A percentile compares a stretch with the other conserved stretches of the same genome.
Conservation (phyloP, 2,113 vertebrate species). For the Planiliza haematocheilus region DNA sequence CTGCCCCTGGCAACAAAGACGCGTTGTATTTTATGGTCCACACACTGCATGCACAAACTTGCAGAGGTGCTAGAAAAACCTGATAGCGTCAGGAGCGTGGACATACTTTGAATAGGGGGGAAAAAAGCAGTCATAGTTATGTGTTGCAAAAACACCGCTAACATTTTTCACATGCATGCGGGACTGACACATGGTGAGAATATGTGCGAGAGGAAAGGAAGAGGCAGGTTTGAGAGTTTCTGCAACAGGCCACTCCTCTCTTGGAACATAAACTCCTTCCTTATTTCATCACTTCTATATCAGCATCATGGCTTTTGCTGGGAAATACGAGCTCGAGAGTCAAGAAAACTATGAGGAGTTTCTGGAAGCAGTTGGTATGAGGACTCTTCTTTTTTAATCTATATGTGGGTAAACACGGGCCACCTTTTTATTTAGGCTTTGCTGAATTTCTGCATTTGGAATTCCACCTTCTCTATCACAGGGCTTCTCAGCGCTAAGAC, state of each 20-base stretch:
- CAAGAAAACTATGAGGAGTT: conserved; percentile 89
- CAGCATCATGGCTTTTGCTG: conserved; percentile 84
- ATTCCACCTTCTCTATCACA: conserved; percentile 43
- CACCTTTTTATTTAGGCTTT: conserved; percentile 3
- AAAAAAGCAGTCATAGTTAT: background rate
- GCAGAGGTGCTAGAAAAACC: conserved; percentile 24
- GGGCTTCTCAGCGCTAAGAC: conserved; percentile 85
- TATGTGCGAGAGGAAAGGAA: conserved; percentile 9
- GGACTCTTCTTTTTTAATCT: background rate
- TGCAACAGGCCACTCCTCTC: conserved; percentile 54
- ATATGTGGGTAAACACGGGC: background rate
- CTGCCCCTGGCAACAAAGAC: too few species aligned
- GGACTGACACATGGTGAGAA: background rate
- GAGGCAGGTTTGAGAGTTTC: background rate
- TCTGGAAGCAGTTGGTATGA: conserved; percentile 81
- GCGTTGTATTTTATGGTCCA: background rate
- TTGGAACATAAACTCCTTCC: conserved; percentile 30
- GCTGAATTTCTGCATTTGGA: background rate
- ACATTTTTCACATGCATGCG: background rate
- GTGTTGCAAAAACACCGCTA: background rate
- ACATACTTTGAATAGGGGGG: background rate
- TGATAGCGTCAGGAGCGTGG: background rate
- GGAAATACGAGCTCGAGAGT: conserved; percentile 86
- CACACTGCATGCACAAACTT: conserved; percentile 35
- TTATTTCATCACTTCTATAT: conserved; percentile 16